Evolutionary conservation across 2,113 vertebrate species (phyloP), one percentile per base, ranked within the genome.

Genomic region (Callionymus lyra): DNA sequence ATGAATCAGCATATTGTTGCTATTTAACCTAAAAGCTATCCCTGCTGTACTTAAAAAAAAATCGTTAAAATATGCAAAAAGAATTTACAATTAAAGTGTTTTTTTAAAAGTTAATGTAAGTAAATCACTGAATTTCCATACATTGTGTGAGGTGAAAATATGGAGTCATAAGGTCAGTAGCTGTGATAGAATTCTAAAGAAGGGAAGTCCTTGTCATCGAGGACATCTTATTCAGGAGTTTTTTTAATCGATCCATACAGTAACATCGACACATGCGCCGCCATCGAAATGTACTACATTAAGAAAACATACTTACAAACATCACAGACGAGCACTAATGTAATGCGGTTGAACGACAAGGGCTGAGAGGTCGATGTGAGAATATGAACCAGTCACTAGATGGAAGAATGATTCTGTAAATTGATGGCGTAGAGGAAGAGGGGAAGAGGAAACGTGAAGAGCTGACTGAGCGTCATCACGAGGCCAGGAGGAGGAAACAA

Each of bases 201-300:
- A 63, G 74, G 55, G 16, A 40, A 59, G 41, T 36, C 51, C 11
- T 42, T 66, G 56, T 68, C 56, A 59, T 71, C 47, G 59, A 43
- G 34, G 44, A 41, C 49, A 35, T 76, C 63, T 71, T 65, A 65
- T 74, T 77, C 64, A 46, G 57, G 65, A 79, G 64, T 67, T 76
- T 60, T 67, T 76, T 60, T 68, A 67, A 84, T 83, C 70, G 81
- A 82, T 83, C 61, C 56, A 65, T 75, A 66, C 63, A 75, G 43
- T 53, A 41, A 49, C 76, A 82, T 83, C 77, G 81, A 79, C 76
- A 80, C 66, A 65, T 71, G 63, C 63, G 76, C 80, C 68, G 70
- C 74, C 69, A 78, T 82, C 70, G 67, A 72, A 81, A 84, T 85
- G 79, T 67, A 68, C 62, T 70, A 60, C 56, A 63, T 11, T 11